Base-by-base conservation (phyloP, 2,113 vertebrate species). In the Daphoenositta chrysoptera region DNA sequence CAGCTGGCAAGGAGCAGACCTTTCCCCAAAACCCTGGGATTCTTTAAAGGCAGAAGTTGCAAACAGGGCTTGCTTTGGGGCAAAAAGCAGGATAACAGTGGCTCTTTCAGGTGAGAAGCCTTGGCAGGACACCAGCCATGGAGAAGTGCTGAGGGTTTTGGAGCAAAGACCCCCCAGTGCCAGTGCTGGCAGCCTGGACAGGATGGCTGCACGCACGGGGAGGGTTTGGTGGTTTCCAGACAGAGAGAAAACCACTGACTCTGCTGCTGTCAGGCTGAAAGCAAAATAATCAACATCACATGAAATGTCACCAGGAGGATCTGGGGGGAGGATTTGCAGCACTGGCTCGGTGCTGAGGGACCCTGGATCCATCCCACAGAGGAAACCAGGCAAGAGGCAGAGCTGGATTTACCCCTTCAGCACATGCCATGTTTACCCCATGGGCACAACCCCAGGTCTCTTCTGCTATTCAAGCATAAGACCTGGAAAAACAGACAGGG, bases 21-120 rank as follows among this genome's bases (percentile, higher is more conserved):
- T 47, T 78, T 84, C 48, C 27, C 51, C 35, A 31, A 23, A 9
- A 16, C 13, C 27, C 15, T 7, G 20, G 22, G 28, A 16, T 45
- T 37, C 17, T 10, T 1, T 0, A 39, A 11, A 75, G 47, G 28
- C 31, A 61, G 39, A n/a, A 78, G n/a, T 1, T 63, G 42, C 47
- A 72, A 20, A 11, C 1, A 0, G 3, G 53, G 19, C 39, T 23
- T 5, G 16, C 31, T 27, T 84, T 9, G 2, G 27, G 53, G 53
- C 2, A 56, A 37, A 76, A 33, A 57, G 7, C 28, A 20, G 47
- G 45, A 15, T 9, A 30, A 18, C 88, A 86, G 21, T 0, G 3
- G 5, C 33, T 56, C n/a, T 37, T 58, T 42, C 26, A 64, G 65
- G 30, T 70, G 42, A 33, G 40, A 1, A 39, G 14, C 16, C 7